A percentile compares a stretch with the other conserved stretches of the same genome.
Evolutionary conservation across 2,888 invertebrate genomes (phyloP).

Genomic region (Ctena decussata): DNA sequence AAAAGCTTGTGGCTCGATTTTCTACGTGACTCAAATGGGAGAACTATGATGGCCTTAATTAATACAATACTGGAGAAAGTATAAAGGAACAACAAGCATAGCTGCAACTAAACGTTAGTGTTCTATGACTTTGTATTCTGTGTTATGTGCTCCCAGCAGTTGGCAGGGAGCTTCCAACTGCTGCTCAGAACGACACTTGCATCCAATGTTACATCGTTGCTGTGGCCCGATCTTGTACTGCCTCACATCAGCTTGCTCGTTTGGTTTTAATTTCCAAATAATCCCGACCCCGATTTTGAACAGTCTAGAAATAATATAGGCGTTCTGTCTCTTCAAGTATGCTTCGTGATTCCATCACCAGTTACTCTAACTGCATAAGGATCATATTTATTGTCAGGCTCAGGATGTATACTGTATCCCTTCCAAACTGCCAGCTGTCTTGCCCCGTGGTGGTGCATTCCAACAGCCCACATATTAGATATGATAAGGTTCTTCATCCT

Average conservation of each 20-base stretch:
- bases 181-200: background rate
- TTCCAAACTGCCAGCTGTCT: background rate
- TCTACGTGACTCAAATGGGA: no score
- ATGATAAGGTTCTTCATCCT: constrained; percentile 24
- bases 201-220: constrained; percentile 18
- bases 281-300: background rate
- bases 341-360: constrained; percentile 7
- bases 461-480: background rate
- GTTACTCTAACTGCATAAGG: constrained; percentile 5
- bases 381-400: constrained; percentile 3
- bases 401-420: background rate
- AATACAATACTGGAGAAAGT: no score
- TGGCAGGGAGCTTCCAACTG: background rate
- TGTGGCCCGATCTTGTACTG: constrained; percentile 2
- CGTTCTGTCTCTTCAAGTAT: constrained; percentile 13
- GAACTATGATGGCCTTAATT: no score
- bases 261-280: constrained; percentile 10
- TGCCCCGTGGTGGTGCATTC: background rate
- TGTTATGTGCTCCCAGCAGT: background rate
- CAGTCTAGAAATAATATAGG: background rate
- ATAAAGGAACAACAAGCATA: no score
- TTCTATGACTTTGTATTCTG: background rate
- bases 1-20: no score
- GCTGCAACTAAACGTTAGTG: no score
- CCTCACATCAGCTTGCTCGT: constrained; percentile 4